Percentiles rank a stretch among this genome's conserved stretches.
Conservation (phyloP, 2,888 invertebrate species). For the Macrostomum cliftonense region DNA sequence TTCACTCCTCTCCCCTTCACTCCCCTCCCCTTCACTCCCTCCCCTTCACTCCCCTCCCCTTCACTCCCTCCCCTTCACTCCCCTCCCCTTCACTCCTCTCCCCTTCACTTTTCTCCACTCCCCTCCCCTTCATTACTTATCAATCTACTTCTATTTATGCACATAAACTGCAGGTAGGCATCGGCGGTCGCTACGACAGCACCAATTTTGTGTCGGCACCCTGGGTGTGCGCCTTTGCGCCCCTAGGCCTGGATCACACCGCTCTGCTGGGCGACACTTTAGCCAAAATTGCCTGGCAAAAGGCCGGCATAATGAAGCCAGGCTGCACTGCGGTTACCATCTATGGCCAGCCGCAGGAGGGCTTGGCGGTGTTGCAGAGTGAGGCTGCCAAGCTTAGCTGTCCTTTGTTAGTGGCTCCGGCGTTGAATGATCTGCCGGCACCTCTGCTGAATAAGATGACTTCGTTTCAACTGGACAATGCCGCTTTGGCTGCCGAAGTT, state of each 20-base stretch:
- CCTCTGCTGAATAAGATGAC: not conserved
- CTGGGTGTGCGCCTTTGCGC: constrained; percentile 1
- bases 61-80: too few species aligned
- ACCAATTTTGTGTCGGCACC: constrained; percentile 67
- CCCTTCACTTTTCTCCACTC: too few species aligned
- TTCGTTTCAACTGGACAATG: not conserved
- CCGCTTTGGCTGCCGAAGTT: not conserved
- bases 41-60: too few species aligned
- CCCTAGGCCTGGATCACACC: constrained; percentile 55
- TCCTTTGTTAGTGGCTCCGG: too few species aligned
- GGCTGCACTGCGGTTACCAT: not conserved
- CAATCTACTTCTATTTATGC: too few species aligned
- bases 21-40: too few species aligned
- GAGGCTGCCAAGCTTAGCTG: not conserved
- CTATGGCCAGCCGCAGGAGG: not conserved
- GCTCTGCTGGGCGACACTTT: constrained; percentile 60
- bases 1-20: too few species aligned
- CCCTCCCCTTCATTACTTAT: too few species aligned
- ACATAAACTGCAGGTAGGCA: constrained; percentile 76
- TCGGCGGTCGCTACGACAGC: constrained; percentile 78
- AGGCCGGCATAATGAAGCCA: constrained; percentile 78
- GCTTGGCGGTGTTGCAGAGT: not conserved
- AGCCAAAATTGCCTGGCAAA: constrained; percentile 73
- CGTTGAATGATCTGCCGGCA: too few species aligned
- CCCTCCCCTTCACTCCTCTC: too few species aligned